These are phyloP conservation scores for Pollenia amentaria DNA, from an alignment of 2,888 invertebrate genomes.

Conservation along the genomic window DNA sequence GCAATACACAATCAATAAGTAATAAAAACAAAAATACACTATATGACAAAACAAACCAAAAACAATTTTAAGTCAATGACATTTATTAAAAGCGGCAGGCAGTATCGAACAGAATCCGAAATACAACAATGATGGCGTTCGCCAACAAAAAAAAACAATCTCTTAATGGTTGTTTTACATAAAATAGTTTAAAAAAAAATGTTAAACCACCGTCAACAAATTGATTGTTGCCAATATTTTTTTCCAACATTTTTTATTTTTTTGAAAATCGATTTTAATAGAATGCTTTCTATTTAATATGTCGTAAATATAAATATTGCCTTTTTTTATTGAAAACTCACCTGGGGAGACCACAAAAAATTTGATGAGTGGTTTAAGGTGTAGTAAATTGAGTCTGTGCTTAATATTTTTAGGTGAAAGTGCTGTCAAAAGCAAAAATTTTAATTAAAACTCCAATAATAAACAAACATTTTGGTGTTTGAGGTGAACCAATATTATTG, in stretches of 20 bases:
- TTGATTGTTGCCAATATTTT: conserved; percentile 46
- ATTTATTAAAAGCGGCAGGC: conserved; percentile 43
- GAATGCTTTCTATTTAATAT: conserved; percentile 6
- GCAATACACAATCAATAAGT: neutral
- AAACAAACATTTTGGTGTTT: neutral
- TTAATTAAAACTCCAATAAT: conserved; percentile 44
- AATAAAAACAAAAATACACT: conserved; percentile 5
- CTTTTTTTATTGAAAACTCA: neutral
- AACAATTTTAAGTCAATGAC: conserved; percentile 49
- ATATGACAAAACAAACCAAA: conserved; percentile 13
- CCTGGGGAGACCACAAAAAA: conserved; percentile 38
- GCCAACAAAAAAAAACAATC: conserved; percentile 19
- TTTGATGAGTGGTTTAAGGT: conserved; percentile 30
- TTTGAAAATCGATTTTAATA: neutral
- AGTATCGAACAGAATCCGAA: conserved; percentile 11
- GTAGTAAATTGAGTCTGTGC: conserved; percentile 9
- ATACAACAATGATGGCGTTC: conserved; percentile 40
- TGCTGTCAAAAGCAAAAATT: conserved; percentile 41
- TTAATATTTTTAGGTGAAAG: neutral
- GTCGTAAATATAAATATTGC: neutral
- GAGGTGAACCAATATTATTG: conserved; percentile 4
- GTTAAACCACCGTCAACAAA: conserved; percentile 48
- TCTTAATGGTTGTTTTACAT: conserved; percentile 21
- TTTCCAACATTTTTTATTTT: neutral
- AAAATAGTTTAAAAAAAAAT: conserved; percentile 31